Conservation (phyloP, 2,113 vertebrate species). For the Brachypodius melanocephalos region DNA sequence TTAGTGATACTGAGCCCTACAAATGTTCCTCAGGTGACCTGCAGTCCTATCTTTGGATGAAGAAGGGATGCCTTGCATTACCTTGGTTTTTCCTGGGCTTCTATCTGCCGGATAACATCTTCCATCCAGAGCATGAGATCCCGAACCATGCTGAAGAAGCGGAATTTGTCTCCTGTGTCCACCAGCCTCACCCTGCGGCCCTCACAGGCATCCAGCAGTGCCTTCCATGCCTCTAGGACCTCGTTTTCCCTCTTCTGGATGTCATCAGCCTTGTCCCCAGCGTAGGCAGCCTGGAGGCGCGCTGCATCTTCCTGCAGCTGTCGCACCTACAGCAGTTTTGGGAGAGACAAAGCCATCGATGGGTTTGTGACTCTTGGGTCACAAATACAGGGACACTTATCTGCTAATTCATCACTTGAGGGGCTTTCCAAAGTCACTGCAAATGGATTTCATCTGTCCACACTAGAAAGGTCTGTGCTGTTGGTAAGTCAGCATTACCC, state of each 20-base stretch:
- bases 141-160: conserved; percentile 95
- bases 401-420: neutral
- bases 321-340: conserved; percentile 78
- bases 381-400: neutral
- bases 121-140: conserved; percentile 99
- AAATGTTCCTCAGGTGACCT: neutral
- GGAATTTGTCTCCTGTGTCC: conserved; percentile 95
- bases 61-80: conserved; percentile 32
- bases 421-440: neutral
- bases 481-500: neutral
- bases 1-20: neutral
- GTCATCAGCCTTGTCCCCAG: conserved; percentile 96
- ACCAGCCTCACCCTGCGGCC: conserved; percentile 84
- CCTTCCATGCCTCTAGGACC: conserved; percentile 91
- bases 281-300: conserved; percentile 94
- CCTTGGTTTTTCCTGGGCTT: conserved; percentile 96
- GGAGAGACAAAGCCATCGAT: neutral
- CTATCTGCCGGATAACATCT: conserved; percentile 92
- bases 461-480: neutral
- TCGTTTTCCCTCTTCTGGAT: conserved; percentile 92
- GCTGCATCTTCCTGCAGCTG: conserved; percentile 96
- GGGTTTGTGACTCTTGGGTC: neutral
- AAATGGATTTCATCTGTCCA: neutral
- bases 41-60: neutral
- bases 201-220: conserved; percentile 88